Evolutionary conservation across 92 coral and sea anemone species (phyloP), one percentile per base, ranked within the genome.

Genomic region (Paramuricea clavata): DNA sequence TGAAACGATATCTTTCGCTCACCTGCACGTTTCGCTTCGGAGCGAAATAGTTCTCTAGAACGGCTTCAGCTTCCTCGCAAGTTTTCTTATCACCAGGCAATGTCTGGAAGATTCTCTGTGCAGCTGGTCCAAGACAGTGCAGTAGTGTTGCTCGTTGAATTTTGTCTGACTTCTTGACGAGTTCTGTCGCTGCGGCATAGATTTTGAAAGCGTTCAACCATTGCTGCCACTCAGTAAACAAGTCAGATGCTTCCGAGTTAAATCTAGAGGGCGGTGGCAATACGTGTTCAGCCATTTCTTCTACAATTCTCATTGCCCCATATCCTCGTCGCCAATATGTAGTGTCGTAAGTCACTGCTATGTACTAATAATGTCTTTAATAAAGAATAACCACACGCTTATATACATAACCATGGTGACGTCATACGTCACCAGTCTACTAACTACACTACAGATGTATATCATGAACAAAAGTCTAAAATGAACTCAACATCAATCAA

Each of bases 11-110:
- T 67, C 91, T 47, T 74, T 88, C 88, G 17, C 83, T 39, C 19
- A 83, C 81, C 30, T n/a, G n/a, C n/a, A 89, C 81, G 25, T 89
- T 83, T 44, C 91, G 60, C 50, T 87, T 81, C 11, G 91, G 91
- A 39, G 44, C 44, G 10, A 39, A 39, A 74, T 87, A 87, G 6
- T 49, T 54, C 19, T 34, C 70, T 42, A 87, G 72, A 71, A 67
- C 67, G 27, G 54, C 31, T 79, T 87, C 82, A 19, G 85, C 74
- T 19, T 35, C 76, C 12, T 42, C 87, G 6, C 49, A 72, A 17
- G 83, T 81, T 15, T 56, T 19, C 56, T 64, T 64, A 8, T 10
- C 86, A 6, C 83, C 78, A 15, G 91, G 87, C 42, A 87, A 62
- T 3, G 83, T 81, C 15, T 35, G 32, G 65, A 69, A 87, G 22